Conservation (phyloP, 2,797 vertebrate species). For the Craterocephalus amniculus region DNA sequence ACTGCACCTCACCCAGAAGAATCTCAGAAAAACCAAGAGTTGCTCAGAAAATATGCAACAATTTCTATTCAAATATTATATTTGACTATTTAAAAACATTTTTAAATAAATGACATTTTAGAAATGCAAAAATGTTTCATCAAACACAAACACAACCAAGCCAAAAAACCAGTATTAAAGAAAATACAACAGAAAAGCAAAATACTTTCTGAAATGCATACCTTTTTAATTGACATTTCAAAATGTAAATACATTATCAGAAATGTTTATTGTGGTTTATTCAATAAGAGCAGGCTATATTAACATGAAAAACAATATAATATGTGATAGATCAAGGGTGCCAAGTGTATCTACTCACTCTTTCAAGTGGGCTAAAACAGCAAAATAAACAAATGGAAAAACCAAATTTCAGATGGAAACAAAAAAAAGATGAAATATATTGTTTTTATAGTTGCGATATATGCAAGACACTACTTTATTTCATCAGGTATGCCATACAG, state of each 20-base stretch:
- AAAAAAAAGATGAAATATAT: not conserved
- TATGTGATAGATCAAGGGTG: not conserved
- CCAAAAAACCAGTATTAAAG: no score
- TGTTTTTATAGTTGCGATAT: not conserved
- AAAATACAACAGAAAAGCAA: no score
- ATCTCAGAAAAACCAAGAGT: conserved; percentile 5
- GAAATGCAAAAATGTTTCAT: no score
- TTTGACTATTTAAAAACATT: no score
- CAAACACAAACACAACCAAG: no score
- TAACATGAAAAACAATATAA: not conserved
- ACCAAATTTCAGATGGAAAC: no score
- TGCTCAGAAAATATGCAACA: not conserved
- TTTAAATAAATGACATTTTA: no score
- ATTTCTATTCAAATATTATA: not conserved
- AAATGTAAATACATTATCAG: not conserved
- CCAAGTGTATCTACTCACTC: not conserved
- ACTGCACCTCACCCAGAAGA: conserved; percentile 17
- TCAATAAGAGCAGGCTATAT: not conserved
- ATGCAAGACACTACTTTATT: not conserved
- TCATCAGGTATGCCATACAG: not conserved
- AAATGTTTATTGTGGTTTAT: not conserved
- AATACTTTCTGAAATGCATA: no score
- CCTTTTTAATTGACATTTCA: no score
- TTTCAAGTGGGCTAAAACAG: conserved; percentile 7
- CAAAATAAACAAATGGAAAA: not conserved